Evolutionary conservation across 2,113 vertebrate species (phyloP), one percentile per base, ranked within the genome.

Genomic region (Hypomesus transpacificus): DNA sequence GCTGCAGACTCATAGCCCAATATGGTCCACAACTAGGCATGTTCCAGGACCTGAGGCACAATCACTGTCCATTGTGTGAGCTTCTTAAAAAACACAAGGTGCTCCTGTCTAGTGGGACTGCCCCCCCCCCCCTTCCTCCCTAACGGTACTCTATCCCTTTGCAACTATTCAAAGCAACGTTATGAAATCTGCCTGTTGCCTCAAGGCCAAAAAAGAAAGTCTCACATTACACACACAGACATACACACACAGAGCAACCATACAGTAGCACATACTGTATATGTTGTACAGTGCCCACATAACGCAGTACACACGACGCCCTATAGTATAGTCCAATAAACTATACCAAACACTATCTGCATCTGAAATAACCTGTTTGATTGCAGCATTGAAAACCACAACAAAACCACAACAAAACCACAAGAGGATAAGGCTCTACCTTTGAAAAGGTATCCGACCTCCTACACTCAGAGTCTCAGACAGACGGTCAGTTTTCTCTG

Each of bases 381-480:
- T 86, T 85, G 82, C 70, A 46, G 65, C 28, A 39, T n/a, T 22
- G 1, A 68, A 71, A 75, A 74, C 58, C 78, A 78, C 79, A 78
- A 85, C 84, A 85, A 69, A 77, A 58, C 60, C n/a, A n/a, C n/a
- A n/a, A n/a, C n/a, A n/a, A n/a, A n/a, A n/a, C n/a, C n/a, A n/a
- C n/a, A n/a, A n/a, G n/a, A 61, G 59, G 28, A 2, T 18, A 6
- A 17, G 61, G 16, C 7, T n/a, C 28, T 39, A 16, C 6, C 17
- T 62, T 62, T 28, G 14, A 34, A 17, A 14, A 14, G 9, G 11
- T 63, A 22, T 63, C 24, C 31, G 4, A 31, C 14, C 28, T 63
- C n/a, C 5, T 34, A n/a, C 14, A 17, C 6, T 63, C 26, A 26
- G 18, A 16, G 18, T 18, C 17, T 34, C 18, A 63, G 61, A 63